Evolutionary conservation across 2,888 invertebrate genomes (phyloP), one percentile per base, ranked within the genome.

Genomic region (Shargacucullia verbasci): DNA sequence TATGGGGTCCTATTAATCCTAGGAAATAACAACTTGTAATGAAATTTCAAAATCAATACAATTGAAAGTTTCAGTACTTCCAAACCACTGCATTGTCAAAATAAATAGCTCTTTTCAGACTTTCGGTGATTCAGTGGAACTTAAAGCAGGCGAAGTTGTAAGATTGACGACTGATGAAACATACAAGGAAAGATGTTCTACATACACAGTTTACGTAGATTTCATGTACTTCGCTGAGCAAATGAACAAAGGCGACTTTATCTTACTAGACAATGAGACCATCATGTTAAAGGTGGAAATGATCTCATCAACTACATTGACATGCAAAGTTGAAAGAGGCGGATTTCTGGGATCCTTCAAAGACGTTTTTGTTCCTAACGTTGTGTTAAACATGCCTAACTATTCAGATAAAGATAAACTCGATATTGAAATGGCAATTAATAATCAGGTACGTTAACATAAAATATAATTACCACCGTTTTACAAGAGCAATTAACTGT

Each of bases 211-310:
- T 1, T 95, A 94, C 68, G 88, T 95, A 0, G 95, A 95, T 72
- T 95, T 94, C 65, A 85, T 94, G 79, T 79, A 93, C 50, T 89
- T 95, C 13, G 87, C 92, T 1, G 92, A 94, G 9, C 90, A 92
- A 68, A 60, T 95, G 44, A 89, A 87, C 34, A 95, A 94, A 65
- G 94, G 94, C 4, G 92, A 95, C 67, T 70, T 70, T 2, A 71
- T 95, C 2, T 71, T 94, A 6, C 62, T 95, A 5, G 95, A 95
- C 71, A 97, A 98, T 86, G 98, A 98, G 62, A 94, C 95, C 6
- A 96, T 98, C 54, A 95, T 96, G 64, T 89, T 98, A n/a, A 94
- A 96, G 76, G 97, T 97, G 8, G 95, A 93, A 67, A 79, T 92
- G 12, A 88, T 93, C 61, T 91, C 93, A 0, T 60, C 85, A 0